Conservation (phyloP, 2,888 invertebrate genomes). For the Pterostichus niger region DNA sequence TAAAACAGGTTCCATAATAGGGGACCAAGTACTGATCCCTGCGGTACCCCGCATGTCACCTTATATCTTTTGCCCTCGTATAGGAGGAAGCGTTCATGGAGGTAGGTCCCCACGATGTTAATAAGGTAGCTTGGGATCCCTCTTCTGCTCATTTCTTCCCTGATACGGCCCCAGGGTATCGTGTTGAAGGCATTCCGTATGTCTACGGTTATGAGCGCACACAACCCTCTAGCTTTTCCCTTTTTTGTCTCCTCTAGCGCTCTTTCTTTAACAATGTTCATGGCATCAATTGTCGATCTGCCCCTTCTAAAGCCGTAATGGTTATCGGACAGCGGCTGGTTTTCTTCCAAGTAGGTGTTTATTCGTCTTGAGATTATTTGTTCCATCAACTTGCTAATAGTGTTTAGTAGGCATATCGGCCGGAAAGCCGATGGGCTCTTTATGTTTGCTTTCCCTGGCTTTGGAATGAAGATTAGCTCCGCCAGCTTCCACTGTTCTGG, state of each 20-base stretch:
- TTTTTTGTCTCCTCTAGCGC: neutral
- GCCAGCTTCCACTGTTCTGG: slow-evolving; percentile 10
- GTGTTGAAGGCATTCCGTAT: slow-evolving; percentile 33
- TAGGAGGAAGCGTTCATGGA: neutral
- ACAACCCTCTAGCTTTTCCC: neutral
- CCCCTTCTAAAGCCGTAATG: slow-evolving; percentile 1
- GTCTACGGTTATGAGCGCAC: neutral
- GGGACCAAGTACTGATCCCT: slow-evolving; percentile 22
- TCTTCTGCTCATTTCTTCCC: neutral
- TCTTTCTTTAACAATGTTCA: neutral
- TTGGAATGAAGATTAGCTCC: neutral
- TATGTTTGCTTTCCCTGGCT: neutral
- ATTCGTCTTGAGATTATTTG: neutral
- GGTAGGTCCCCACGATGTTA: neutral
- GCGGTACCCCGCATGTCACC: slow-evolving; percentile 34
- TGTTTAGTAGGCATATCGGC: slow-evolving; percentile 15
- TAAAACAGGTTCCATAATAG: slow-evolving; percentile 20
- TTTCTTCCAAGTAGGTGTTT: neutral
- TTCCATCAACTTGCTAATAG: slow-evolving; percentile 5
- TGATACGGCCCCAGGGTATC: neutral
- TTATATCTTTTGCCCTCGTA: neutral
- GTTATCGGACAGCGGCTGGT: neutral
- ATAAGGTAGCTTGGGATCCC: neutral
- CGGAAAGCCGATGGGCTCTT: neutral
- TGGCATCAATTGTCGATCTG: neutral